Base-by-base conservation (phyloP, 2,113 vertebrate genomes). In the Myodes glareolus region DNA sequence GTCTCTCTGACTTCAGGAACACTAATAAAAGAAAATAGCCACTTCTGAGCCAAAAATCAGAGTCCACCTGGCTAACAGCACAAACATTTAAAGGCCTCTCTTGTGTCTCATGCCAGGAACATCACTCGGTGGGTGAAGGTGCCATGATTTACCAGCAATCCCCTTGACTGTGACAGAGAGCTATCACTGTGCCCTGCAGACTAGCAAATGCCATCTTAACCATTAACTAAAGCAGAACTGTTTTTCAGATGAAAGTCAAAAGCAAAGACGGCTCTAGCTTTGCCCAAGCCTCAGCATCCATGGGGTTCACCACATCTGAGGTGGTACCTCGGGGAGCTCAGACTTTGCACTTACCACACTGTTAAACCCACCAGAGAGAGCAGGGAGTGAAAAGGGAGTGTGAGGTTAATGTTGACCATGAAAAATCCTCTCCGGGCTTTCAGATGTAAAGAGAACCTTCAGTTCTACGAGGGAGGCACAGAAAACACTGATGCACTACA, bases 111-210 rank as follows among this genome's bases (percentile, higher is more conserved):
- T 14, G 11, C 88, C 58, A 52, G 88, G 45, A 90, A 39, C 75
- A 84, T 72, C 90, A 90, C 92, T 88, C 55, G 81, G 65, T 1
- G 16, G 19, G 61, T 70, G 47, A 14, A 73, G 92, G 52, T 86
- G 47, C 77, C 91, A 90, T 33, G 75, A 84, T 90, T 84, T 89
- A 94, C 86, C 86, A 89, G 67, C 78, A 77, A 94, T 89, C 36
- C 81, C 76, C 55, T 96, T 45, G 33, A 23, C 65, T 77, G n/a
- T n/a, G n/a, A n/a, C n/a, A n/a, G 85, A 68, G 96, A 95, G 96
- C 94, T 47, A 50, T 42, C n/a, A 45, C 63, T 82, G 76, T 92
- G 73, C 76, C 96, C 95, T 45, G 75, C 3, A 21, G 8, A 80
- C 87, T 91, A 73, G 85, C 73, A 93, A 93, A 63, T 36, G 50